These are phyloP conservation scores for Gasterosteus aculeatus DNA, from an alignment of 2,113 vertebrate genomes.

Conservation along the genomic window DNA sequence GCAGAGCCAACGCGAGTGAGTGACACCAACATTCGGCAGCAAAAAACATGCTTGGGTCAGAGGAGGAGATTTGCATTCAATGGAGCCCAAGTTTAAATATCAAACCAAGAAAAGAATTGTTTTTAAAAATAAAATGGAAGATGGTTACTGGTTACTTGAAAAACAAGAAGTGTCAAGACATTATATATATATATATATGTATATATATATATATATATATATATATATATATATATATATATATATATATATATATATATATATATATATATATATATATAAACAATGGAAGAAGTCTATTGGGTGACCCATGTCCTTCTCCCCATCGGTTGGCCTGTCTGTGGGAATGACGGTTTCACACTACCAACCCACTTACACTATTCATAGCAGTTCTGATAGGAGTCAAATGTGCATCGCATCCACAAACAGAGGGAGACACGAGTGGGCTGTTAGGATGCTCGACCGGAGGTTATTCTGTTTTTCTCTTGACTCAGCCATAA, in stretches of 20 bases:
- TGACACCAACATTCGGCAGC: background rate
- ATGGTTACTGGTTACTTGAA: too few species aligned
- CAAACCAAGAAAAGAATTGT: background rate
- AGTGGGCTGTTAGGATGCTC: background rate
- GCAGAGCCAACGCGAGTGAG: constrained; percentile 12
- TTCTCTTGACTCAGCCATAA: background rate
- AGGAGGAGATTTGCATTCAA: background rate
- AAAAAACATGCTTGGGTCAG: constrained; percentile 18
- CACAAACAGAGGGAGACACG: background rate
- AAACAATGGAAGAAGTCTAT: background rate
- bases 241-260: too few species aligned
- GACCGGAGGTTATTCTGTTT: background rate
- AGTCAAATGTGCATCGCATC: background rate
- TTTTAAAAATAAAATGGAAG: background rate
- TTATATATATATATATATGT: background rate
- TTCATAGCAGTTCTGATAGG: background rate
- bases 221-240: too few species aligned
- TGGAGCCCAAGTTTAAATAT: background rate
- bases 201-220: too few species aligned
- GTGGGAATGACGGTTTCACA: background rate
- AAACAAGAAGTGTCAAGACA: too few species aligned
- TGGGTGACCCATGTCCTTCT: background rate
- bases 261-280: too few species aligned
- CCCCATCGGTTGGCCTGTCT: background rate
- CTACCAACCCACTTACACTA: background rate